Percentiles rank a stretch among this genome's conserved stretches.
These are phyloP conservation scores for Troilus luridus DNA, from an alignment of 2,888 invertebrate species.

Conservation along the genomic window DNA sequence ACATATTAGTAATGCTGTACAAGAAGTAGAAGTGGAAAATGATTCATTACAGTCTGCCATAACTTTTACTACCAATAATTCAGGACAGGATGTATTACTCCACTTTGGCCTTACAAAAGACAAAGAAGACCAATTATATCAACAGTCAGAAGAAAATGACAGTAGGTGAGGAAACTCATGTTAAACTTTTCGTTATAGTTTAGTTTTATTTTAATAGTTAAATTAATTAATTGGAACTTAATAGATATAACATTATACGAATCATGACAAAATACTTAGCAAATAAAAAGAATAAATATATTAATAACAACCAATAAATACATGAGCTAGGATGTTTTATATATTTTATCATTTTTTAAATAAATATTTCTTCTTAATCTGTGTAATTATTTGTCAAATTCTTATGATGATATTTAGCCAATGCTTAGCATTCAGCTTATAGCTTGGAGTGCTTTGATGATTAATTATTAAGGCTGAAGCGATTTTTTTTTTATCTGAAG, in stretches of 20 bases:
- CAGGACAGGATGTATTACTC: conserved; percentile 66
- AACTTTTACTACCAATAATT: conserved; percentile 56
- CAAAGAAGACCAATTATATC: conserved; percentile 59
- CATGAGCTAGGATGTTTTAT: no score
- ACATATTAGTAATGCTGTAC: conserved; percentile 52
- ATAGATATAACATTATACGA: no score
- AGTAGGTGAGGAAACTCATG: conserved; percentile 62
- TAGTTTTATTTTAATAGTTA: no score
- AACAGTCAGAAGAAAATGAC: conserved; percentile 59
- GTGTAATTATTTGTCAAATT: background rate
- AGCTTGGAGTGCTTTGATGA: conserved; percentile 64
- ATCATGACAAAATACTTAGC: no score
- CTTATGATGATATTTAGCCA: conserved; percentile 66
- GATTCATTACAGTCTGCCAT: conserved; percentile 60
- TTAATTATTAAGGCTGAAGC: conserved; percentile 62
- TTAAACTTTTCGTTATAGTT: background rate
- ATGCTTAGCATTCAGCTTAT: conserved; percentile 65
- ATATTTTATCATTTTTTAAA: no score
- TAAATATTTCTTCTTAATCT: background rate
- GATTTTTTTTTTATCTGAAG: conserved; percentile 61
- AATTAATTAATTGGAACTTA: no score
- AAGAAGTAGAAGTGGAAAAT: conserved; percentile 56
- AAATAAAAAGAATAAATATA: no score
- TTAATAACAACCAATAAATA: no score
- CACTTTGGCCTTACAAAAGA: conserved; percentile 65